phyloP scores from a whole-genome alignment of 64 coral and sea anemone genomes.

The Pocillopora damicornis region DNA sequence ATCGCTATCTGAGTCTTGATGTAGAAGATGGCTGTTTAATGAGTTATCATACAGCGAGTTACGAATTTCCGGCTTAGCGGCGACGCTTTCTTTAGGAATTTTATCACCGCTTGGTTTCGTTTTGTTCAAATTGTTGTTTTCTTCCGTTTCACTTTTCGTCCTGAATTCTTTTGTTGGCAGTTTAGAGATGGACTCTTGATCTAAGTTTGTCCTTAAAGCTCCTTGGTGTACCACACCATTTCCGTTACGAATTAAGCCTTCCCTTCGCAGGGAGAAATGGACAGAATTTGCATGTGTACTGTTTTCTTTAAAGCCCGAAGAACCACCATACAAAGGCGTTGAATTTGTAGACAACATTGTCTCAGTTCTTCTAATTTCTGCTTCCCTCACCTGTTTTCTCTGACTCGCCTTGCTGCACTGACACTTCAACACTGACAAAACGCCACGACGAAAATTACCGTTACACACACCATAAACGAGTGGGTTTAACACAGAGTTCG shows the following conservation, averaged over 20 bases:
- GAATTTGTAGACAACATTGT: neutral
- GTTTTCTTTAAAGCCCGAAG: neutral
- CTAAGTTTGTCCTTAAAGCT: neutral
- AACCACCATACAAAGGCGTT: neutral
- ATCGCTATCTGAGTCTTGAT: neutral
- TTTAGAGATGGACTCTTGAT: neutral
- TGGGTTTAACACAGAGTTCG: constrained; percentile 79
- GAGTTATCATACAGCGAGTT: neutral
- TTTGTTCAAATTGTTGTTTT: neutral
- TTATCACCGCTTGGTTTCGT: neutral
- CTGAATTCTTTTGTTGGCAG: neutral
- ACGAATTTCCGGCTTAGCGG: neutral
- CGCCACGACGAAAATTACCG: constrained; percentile 58
- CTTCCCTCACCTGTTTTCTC: constrained; percentile 10
- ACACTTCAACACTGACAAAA: constrained; percentile 51
- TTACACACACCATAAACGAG: constrained; percentile 78
- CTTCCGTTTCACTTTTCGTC: neutral
- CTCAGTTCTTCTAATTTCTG: neutral
- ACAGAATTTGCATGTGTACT: neutral
- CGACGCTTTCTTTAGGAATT: neutral
- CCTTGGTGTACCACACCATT: neutral
- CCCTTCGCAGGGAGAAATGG: neutral
- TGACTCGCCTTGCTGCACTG: constrained; percentile 49
- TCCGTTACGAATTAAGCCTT: neutral
- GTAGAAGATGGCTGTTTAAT: neutral